Evolutionary conservation across 1,140 invertebrate species (phyloP), one percentile per base, ranked within the genome.

Genomic region (Trachymyrmex cornetzi): DNA sequence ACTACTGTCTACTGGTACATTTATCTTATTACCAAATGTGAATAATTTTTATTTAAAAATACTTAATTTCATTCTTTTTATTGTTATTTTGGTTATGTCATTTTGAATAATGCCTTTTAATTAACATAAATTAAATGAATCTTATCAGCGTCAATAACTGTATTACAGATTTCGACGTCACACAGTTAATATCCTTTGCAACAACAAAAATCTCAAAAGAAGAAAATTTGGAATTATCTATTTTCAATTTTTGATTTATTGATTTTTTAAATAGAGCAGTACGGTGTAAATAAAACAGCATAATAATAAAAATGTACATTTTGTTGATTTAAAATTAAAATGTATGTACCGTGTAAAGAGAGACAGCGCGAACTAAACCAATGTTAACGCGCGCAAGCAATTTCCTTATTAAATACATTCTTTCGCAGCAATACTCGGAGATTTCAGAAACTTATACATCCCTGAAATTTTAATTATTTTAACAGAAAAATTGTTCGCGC

Each of bases 401-500:
- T 24, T 69, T n/a, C n/a, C 22, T 69, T 69, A 27, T 24, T 69
- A 69, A 24, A 69, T 48, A 7, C 12, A 50, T 69, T 69, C 59
- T 69, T 50, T 48, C 16, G 16, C 14, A 69, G 48, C 12, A 48
- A 69, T 22, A 50, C 38, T 24, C 11, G 14, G 66, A 50, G 0
- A 50, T 50, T 69, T 69, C 14, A 16, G 14, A 69, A 12, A 38
- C 22, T 38, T 11, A 38, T 34, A 9, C 12, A 50, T n/a, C 0
- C n/a, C n/a, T 69, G 22, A 69, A 24, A 50, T 69, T 69, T 66
- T 69, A 69, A 69, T 69, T 69, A 12, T 50, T 69, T 69, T 24
- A 50, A 69, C 11, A 69, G 12, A 48, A 24, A 69, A 69, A 69
- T 27, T 63, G 4, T 69, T 34, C 4, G 12, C 66, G 66, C 5